Evolutionary conservation across 2,888 invertebrate species (phyloP).

Genomic region (Oscheius myriophilus): DNA sequence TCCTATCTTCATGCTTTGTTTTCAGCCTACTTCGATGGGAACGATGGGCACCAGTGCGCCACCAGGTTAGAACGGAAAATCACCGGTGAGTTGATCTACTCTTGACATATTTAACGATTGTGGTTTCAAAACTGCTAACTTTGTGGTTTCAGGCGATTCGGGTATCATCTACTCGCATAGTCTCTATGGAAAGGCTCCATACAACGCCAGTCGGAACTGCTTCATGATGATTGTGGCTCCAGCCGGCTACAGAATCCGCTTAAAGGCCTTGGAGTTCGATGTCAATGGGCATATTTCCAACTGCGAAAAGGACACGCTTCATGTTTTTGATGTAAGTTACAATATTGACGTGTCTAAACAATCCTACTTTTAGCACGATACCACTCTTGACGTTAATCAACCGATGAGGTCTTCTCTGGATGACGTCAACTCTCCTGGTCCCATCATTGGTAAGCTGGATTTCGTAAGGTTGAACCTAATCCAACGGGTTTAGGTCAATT

Average conservation of each 20-base stretch:
- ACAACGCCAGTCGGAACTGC: conserved; percentile 53
- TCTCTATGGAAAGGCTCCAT: conserved; percentile 44
- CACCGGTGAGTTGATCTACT: conserved; percentile 29
- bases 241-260: conserved; percentile 50
- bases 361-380: conserved; percentile 49
- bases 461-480: background rate
- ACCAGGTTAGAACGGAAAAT: conserved; percentile 48
- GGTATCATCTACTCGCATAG: conserved; percentile 54
- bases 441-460: conserved; percentile 46
- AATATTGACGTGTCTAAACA: background rate
- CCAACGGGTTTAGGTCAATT: conserved; percentile 48
- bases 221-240: conserved; percentile 53
- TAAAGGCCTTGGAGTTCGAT: conserved; percentile 49
- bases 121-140: background rate
- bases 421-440: conserved; percentile 53
- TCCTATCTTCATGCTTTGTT: background rate
- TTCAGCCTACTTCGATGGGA: conserved; percentile 54
- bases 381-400: conserved; percentile 44
- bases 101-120: too few species aligned
- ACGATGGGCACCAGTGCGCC: conserved; percentile 50
- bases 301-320: conserved; percentile 53
- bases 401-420: conserved; percentile 35
- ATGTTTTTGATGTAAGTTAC: conserved; percentile 53
- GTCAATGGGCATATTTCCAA: conserved; percentile 41
- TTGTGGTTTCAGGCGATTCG: conserved; percentile 41